Conservation (phyloP, 2,888 invertebrate species). For the Eugnorisma glareosa region DNA sequence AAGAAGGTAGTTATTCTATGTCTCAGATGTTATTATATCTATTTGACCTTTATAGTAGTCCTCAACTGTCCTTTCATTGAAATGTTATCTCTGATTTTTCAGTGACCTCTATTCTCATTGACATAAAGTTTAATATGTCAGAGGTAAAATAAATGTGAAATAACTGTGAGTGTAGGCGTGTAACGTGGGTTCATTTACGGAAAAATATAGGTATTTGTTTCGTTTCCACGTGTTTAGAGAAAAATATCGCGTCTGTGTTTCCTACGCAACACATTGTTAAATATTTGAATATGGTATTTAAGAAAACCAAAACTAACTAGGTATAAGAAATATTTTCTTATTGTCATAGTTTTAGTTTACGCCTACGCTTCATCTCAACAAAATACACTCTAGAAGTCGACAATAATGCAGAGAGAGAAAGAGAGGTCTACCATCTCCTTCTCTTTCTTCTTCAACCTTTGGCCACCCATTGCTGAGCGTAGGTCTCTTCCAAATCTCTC, state of each 20-base stretch:
- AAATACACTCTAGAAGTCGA: background rate
- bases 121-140: background rate
- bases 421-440: too few species aligned
- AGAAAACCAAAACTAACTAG: background rate
- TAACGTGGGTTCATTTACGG: background rate
- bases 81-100: background rate
- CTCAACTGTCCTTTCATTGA: background rate
- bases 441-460: background rate
- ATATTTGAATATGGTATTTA: background rate
- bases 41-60: conserved; percentile 2
- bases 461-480: background rate
- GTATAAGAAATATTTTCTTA: background rate
- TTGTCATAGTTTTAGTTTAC: background rate
- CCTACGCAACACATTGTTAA: background rate
- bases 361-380: background rate
- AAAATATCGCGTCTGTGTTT: background rate
- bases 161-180: background rate
- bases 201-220: background rate
- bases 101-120: background rate
- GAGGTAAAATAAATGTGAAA: background rate
- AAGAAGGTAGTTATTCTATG: conserved; percentile 3
- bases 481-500: background rate
- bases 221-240: background rate
- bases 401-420: background rate
- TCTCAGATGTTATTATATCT: background rate